Evolutionary conservation across 2,797 vertebrate species (phyloP), one percentile per base, ranked within the genome.

Genomic region (Gobionotothen gibberifrons): DNA sequence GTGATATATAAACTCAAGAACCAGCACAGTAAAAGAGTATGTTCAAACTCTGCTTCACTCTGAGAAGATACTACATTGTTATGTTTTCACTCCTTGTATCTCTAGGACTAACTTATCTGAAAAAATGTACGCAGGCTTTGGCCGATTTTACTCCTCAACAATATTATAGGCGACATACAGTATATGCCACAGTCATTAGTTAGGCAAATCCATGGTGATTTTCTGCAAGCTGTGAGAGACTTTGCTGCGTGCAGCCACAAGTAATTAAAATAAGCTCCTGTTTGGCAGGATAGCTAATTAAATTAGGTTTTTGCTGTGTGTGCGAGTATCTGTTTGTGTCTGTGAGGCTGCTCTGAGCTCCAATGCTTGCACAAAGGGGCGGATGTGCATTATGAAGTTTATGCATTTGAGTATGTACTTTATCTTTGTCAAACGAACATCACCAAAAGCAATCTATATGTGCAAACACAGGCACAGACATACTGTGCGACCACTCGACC

Each of bases 191-290:
- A 78, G 75, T 79, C 76, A 85, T 88, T 88, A 83, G 74, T 83
- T 74, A 64, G 74, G 76, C 76, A 70, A 85, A 88, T 82, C 78
- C 73, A 48, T 64, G 52, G 77, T 80, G 83, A 74, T 72, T 81
- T 86, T 89, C 82, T 80, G 79, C 74, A 56, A 79, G 79, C 87
- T 82, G 82, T 56, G 72, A 78, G 57, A 75, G 72, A 81, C 82
- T 76, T 79, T 87, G 81, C 76, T 63, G 60, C 53, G 73, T 69
- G 79, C 72, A 85, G 68, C 82, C 74, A 76, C 76, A 76, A 93
- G 89, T 94, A 92, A 95, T 94, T 94, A 91, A 93, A 91, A 87
- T 72, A 75, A 83, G 84, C 67, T 73, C 76, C 85, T 87, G 84
- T 87, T 86, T 89, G 88, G 87, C 87, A 81, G 86, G 79, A 84